A percentile compares a stretch with the other conserved stretches of the same genome.
Evolutionary conservation across 1,140 invertebrate genomes (phyloP).

Genomic region (Bombus waltoni): DNA sequence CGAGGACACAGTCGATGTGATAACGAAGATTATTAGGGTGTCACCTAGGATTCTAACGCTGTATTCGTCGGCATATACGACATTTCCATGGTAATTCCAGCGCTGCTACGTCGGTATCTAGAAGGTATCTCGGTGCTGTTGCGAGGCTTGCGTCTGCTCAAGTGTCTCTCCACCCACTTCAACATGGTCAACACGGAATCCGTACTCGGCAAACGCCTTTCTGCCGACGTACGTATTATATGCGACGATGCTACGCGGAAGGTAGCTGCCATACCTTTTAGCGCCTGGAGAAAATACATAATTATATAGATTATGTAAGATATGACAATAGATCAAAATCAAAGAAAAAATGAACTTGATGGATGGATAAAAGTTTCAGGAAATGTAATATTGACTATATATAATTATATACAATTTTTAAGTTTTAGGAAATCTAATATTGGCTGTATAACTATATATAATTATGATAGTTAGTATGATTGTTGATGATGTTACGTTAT

Average conservation of each 20-base stretch:
- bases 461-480: too few relatives aligned
- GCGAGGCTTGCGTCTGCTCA: constrained; percentile 89
- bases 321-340: background rate
- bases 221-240: constrained; percentile 93
- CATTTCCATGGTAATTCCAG: constrained; percentile 89
- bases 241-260: constrained; percentile 93
- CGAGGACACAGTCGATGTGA: constrained; percentile 37
- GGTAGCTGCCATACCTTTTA: constrained; percentile 95
- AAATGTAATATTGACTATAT: too few relatives aligned
- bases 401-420: too few relatives aligned
- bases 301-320: background rate
- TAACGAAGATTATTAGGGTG: constrained; percentile 14
- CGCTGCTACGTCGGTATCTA: constrained; percentile 84
- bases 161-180: constrained; percentile 93
- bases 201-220: constrained; percentile 92
- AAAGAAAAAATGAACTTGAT: background rate
- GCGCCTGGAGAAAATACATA: constrained; percentile 83
- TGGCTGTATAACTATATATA: too few relatives aligned
- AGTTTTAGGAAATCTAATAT: too few relatives aligned
- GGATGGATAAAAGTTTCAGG: background rate
- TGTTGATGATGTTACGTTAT: too few relatives aligned
- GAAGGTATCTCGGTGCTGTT: constrained; percentile 82
- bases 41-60: constrained; percentile 63
- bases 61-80: constrained; percentile 80
- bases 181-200: constrained; percentile 94